phyloP scores from a whole-genome alignment of 2,888 invertebrate species.

The Orthosia cruda region DNA sequence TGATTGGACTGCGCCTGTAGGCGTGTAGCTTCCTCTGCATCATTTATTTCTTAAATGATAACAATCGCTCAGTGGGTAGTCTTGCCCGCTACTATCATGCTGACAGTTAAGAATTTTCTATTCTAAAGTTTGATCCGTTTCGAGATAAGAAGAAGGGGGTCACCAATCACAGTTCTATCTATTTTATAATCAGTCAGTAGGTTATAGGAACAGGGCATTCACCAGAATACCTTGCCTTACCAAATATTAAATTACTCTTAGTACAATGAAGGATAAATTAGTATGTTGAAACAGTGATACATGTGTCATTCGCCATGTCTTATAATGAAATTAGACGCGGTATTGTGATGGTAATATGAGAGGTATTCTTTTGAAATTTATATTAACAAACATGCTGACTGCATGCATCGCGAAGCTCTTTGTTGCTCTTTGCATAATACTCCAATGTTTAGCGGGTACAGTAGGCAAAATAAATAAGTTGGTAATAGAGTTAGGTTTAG shows the following conservation, averaged over 20 bases:
- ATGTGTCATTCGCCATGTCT: conserved; percentile 51
- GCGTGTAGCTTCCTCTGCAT: neutral
- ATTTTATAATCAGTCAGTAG: neutral
- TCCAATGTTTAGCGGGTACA: conserved; percentile 39
- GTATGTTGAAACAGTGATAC: conserved; percentile 54
- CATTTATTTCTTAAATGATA: neutral
- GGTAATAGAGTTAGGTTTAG: neutral
- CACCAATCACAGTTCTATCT: neutral
- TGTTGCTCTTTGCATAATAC: conserved; percentile 65
- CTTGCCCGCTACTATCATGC: neutral
- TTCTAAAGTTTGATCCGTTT: neutral
- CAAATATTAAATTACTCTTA: conserved; percentile 53
- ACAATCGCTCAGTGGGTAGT: neutral
- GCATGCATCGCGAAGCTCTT: conserved; percentile 54
- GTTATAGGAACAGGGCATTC: conserved; percentile 14
- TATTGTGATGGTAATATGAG: conserved; percentile 64
- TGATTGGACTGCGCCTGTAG: no score
- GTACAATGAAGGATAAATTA: conserved; percentile 59
- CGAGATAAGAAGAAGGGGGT: neutral
- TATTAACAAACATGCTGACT: conserved; percentile 63
- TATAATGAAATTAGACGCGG: conserved; percentile 62
- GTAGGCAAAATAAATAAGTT: conserved; percentile 20
- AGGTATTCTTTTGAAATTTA: conserved; percentile 68
- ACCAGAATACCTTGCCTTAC: conserved; percentile 30
- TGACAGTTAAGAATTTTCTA: neutral